A percentile compares a stretch with the other conserved stretches of the same genome.
phyloP scores from a whole-genome alignment of 2,888 invertebrate genomes.

The Schizaphis graminum region DNA sequence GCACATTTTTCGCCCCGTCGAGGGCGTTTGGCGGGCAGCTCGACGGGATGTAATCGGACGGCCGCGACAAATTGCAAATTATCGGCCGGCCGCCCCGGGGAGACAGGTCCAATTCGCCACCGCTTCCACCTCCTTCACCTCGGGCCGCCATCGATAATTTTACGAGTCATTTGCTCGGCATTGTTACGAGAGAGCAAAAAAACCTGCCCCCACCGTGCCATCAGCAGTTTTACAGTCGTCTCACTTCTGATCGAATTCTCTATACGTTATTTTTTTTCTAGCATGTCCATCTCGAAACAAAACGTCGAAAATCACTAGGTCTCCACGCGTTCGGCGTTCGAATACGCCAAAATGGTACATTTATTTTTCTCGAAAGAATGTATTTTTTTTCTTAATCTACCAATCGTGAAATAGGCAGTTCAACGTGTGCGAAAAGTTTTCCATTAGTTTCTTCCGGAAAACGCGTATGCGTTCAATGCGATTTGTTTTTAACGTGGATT shows the following conservation, averaged over 20 bases:
- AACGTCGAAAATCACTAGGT: neutral
- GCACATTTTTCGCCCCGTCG: conserved; percentile 36
- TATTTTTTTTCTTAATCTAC: neutral
- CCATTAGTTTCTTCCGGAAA: neutral
- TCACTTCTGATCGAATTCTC: conserved; percentile 54
- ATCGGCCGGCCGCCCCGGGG: conserved; percentile 54
- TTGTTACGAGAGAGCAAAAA: conserved; percentile 30
- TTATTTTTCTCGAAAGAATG: neutral
- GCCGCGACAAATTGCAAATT: conserved; percentile 61
- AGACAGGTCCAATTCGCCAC: conserved; percentile 56
- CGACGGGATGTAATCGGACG: conserved; percentile 40
- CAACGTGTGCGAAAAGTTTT: neutral
- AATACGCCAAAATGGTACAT: neutral
- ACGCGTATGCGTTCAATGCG: neutral
- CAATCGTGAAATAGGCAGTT: neutral
- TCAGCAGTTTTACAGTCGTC: conserved; percentile 10
- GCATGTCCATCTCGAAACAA: neutral
- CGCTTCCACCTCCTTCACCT: neutral
- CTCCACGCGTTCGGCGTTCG: neutral
- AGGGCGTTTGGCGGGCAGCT: neutral
- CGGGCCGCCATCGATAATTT: conserved; percentile 47
- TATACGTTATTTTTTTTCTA: neutral
- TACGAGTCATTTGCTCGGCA: conserved; percentile 64
- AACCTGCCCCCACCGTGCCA: neutral
- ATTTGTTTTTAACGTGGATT: neutral